Conservation (phyloP, 2,113 vertebrate genomes). For the Athene noctua region DNA sequence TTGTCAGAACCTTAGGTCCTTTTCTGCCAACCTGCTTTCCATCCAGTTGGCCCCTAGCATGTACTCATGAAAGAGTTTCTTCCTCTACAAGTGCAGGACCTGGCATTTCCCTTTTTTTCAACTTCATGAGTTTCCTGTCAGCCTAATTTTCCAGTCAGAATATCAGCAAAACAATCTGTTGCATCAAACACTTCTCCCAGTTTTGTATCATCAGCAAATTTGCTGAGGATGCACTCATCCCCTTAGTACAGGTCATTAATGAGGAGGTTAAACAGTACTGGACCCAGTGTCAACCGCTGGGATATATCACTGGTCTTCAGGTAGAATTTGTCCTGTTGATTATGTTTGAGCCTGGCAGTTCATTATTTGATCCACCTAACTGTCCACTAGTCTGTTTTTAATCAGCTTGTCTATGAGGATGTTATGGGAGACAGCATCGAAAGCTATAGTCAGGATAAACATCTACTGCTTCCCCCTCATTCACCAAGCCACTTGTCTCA, state of each 20-base stretch:
- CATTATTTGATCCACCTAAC: background rate
- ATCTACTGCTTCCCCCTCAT: background rate
- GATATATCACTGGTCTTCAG: background rate
- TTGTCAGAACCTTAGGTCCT: background rate
- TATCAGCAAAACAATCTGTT: background rate
- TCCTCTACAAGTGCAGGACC: background rate
- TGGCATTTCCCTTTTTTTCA: background rate
- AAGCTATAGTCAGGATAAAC: background rate
- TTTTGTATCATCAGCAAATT: background rate
- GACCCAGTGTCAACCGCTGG: background rate
- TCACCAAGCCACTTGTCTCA: background rate
- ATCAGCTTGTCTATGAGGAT: background rate
- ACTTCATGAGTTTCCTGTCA: background rate
- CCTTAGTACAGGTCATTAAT: background rate
- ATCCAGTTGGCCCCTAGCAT: fast-evolving
- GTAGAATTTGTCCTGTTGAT: background rate
- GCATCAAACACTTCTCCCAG: background rate
- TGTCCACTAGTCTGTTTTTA: background rate
- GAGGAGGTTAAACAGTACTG: background rate
- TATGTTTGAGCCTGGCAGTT: background rate
- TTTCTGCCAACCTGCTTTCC: background rate
- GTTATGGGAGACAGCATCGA: background rate
- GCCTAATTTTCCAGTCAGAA: background rate
- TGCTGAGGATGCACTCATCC: background rate
- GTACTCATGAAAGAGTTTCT: background rate